Conservation (phyloP, 1,140 invertebrate species). For the Nymphalis io region DNA sequence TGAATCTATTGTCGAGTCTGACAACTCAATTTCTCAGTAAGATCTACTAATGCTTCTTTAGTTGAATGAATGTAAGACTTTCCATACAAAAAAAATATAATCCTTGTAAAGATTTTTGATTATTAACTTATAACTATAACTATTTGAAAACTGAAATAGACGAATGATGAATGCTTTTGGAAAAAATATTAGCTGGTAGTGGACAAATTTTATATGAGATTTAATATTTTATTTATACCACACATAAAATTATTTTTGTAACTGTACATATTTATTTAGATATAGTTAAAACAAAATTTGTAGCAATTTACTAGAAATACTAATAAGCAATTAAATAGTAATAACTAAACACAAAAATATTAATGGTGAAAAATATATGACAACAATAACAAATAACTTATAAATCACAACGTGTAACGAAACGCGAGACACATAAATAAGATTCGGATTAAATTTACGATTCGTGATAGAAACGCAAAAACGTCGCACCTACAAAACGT, state of each 20-base stretch:
- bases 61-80: background rate
- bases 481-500: background rate
- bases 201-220: too few species aligned
- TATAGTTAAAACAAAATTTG: too few species aligned
- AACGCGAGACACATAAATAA: background rate
- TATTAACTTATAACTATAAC: background rate
- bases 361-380: too few species aligned
- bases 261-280: too few species aligned
- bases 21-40: conserved; percentile 66
- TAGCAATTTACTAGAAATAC: too few species aligned
- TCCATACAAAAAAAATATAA: background rate
- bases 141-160: background rate
- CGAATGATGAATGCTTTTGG: background rate
- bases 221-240: too few species aligned
- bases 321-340: too few species aligned
- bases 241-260: too few species aligned
- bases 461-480: background rate
- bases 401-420: background rate
- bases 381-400: background rate
- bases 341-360: too few species aligned
- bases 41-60: conserved; percentile 7
- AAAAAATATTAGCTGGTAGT: background rate
- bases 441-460: background rate
- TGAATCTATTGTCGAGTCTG: conserved; percentile 44
- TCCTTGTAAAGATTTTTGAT: conserved; percentile 5